Evolutionary conservation across 2,797 vertebrate genomes (phyloP).

Genomic region (Poecilia wingei): DNA sequence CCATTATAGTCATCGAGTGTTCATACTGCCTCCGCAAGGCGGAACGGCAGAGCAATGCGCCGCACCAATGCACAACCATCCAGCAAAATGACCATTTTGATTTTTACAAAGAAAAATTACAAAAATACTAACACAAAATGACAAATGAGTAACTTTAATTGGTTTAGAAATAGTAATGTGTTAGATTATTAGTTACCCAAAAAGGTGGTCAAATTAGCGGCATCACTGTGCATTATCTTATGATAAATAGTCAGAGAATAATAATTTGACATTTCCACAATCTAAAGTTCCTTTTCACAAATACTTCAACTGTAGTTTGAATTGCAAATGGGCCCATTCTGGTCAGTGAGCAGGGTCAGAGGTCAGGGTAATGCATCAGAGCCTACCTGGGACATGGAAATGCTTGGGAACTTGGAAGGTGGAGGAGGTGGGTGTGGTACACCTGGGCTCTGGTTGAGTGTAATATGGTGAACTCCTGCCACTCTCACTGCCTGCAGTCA

Average conservation of each 20-base stretch:
- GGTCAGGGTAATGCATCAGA: constrained; percentile 9
- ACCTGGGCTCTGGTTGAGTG: constrained; percentile 92
- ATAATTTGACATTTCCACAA: not conserved
- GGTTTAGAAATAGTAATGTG: too few species aligned
- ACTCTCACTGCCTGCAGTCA: constrained; percentile 90
- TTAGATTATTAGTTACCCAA: too few species aligned
- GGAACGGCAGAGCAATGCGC: too few species aligned
- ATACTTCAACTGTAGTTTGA: not conserved
- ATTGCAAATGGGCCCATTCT: not conserved
- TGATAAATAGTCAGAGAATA: not conserved
- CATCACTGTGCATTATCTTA: not conserved
- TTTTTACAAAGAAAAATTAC: too few species aligned
- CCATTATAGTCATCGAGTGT: too few species aligned
- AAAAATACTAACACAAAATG: too few species aligned
- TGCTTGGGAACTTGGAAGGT: constrained; percentile 92
- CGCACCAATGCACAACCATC: too few species aligned
- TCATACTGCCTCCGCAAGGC: too few species aligned
- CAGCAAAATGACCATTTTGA: too few species aligned
- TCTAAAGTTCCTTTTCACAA: not conserved
- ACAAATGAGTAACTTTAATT: too few species aligned
- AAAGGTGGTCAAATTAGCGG: too few species aligned
- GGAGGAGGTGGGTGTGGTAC: constrained; percentile 85
- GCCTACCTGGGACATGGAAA: constrained; percentile 98
- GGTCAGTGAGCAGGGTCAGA: constrained; percentile 37
- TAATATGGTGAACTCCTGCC: constrained; percentile 95